Percentiles rank a stretch among this genome's conserved stretches.
Conservation (phyloP, 30 jellyfish, hydroid and myxozoan species). For the Rhopilema esculentum region DNA sequence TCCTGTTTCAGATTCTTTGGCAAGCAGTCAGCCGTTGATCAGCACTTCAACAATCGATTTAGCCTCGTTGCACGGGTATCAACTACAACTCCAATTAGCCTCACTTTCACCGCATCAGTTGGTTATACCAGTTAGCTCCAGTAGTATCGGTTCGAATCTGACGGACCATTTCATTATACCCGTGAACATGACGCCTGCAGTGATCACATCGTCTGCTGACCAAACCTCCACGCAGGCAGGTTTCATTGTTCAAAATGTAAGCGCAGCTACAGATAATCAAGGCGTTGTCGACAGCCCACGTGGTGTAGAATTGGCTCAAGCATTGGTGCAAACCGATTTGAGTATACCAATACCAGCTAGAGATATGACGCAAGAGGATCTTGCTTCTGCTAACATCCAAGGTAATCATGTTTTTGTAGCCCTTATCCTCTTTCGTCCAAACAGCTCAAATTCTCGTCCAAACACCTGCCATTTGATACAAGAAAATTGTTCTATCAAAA, state of each 20-base stretch:
- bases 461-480: too few species aligned
- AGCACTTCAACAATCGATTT: constrained; percentile 60
- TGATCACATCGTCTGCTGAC: constrained; percentile 54
- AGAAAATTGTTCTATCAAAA: too few species aligned
- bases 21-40: constrained; percentile 52
- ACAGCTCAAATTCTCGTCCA: too few species aligned
- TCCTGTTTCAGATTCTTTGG: constrained; percentile 17
- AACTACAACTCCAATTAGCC: constrained; percentile 70
- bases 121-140: constrained; percentile 63
- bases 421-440: neutral
- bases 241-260: constrained; percentile 67
- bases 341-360: constrained; percentile 80
- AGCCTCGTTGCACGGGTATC: constrained; percentile 71
- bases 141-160: constrained; percentile 51
- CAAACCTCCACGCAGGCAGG: constrained; percentile 51
- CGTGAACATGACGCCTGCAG: constrained; percentile 63
- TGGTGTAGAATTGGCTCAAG: constrained; percentile 72
- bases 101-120: constrained; percentile 74
- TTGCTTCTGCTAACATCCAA: constrained; percentile 71
- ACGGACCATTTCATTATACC: constrained; percentile 74
- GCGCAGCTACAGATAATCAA: constrained; percentile 24
- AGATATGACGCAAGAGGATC: constrained; percentile 46
- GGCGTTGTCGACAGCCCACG: constrained; percentile 40
- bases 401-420: constrained; percentile 21
- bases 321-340: constrained; percentile 83